Base-by-base conservation (phyloP, 2,888 invertebrate genomes). In the Drosophila anomelani region DNA sequence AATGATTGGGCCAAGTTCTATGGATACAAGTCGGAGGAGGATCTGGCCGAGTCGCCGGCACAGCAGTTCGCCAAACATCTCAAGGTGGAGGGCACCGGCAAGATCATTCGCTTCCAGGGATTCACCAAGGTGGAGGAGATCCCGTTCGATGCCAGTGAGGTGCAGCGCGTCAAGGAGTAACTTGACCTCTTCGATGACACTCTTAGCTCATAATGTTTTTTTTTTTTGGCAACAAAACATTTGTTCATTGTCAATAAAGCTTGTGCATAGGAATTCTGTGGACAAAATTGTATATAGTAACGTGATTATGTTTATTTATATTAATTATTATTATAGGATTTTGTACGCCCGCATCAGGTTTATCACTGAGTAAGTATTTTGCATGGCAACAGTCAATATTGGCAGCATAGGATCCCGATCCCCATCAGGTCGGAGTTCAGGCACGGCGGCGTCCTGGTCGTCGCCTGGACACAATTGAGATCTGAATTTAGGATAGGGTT, bases 1-100 rank as follows among this genome's bases (percentile, higher is more conserved):
- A 93, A 91, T 7, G 95, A 95, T 90, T 96, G 95, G 95, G 95
- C 95, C 0, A 93, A 94, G 80, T 94, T 94, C 79, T 94, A 95
- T 86, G 95, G 95, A 7, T 91, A 94, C 6, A 95, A 95, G 91
- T 90, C 94, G 9, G 94, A 95, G 53, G 95, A 94, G 72, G 95
- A 95, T 76, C 89, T 92, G 17, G 75, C 92, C 4, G 85, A 94
- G 60, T 93, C 94, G 15, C 94, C 95, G 91, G 92, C 89, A 1
- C 89, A 91, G 59, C 89, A 91, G 26, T 92, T 90, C 43, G 83
- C 92, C 1, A 85, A 77, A 36, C 74, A 80, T 3, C 41, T 92
- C 1, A 91, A 90, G 15, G 85, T 92, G 1, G 89, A 91, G n/a
- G 84, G 84, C 13, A 90, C 90, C 15, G 93, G 92, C 1, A 93